These are phyloP conservation scores for Lepilemur septentrionalis DNA, from an alignment of 2,797 vertebrate species.

Conservation along the genomic window DNA sequence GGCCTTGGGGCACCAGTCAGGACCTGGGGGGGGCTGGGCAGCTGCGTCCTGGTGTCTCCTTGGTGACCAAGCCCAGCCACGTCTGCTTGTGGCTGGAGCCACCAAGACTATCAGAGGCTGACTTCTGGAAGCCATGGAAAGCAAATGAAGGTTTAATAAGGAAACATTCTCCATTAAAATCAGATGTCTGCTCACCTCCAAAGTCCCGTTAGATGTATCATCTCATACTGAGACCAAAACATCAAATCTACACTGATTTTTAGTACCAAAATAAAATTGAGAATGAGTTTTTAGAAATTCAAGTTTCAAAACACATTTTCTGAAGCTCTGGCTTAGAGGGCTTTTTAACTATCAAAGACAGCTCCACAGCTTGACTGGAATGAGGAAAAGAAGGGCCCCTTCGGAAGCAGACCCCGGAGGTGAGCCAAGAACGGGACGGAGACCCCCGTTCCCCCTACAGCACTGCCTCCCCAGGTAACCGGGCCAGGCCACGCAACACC, in stretches of 20 bases:
- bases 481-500: accelerated
- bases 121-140: background rate
- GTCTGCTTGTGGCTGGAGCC: background rate
- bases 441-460: too few relatives aligned
- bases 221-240: background rate
- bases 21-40: background rate
- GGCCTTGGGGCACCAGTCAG: background rate
- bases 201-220: background rate
- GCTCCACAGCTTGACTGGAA: background rate
- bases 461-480: background rate
- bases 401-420: background rate
- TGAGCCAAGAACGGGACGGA: background rate
- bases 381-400: background rate
- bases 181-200: background rate
- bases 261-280: background rate
- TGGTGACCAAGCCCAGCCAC: background rate
- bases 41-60: background rate
- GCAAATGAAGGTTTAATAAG: background rate
- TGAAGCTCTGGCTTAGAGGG: background rate
- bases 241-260: background rate
- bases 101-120: background rate
- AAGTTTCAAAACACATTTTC: background rate
- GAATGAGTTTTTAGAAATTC: background rate
- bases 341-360: background rate
- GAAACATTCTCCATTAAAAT: background rate